Conservation (phyloP, 1,140 invertebrate species). For the Eubasilissa regina region DNA sequence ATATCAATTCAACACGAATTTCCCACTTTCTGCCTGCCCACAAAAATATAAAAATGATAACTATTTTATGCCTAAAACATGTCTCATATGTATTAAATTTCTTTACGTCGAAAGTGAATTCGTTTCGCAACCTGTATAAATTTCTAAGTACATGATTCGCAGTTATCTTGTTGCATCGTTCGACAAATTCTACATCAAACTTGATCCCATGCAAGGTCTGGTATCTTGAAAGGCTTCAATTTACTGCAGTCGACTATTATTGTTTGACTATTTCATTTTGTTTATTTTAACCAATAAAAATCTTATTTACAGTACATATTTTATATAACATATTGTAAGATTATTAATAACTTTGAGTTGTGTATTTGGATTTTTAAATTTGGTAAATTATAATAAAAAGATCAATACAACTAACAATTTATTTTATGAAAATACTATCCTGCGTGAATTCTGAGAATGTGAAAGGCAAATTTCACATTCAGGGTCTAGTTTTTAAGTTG, state of each 20-base stretch:
- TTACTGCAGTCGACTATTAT: background rate
- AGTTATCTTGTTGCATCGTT: too few relatives aligned
- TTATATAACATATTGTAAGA: slow-evolving; percentile 7
- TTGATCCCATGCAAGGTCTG: background rate
- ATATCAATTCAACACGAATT: background rate
- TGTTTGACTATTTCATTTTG: background rate
- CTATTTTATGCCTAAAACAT: too few relatives aligned
- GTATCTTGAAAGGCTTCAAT: background rate
- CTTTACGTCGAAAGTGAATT: too few relatives aligned
- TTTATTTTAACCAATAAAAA: slow-evolving; percentile 10
- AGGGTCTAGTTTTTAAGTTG: too few relatives aligned
- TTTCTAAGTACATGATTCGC: too few relatives aligned
- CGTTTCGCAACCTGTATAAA: too few relatives aligned
- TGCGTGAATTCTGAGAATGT: background rate
- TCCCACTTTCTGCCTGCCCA: slow-evolving; percentile 27
- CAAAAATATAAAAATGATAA: background rate
- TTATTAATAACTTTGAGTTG: background rate
- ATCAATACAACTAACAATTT: background rate
- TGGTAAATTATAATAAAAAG: slow-evolving; percentile 28
- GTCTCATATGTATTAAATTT: too few relatives aligned
- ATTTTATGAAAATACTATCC: background rate
- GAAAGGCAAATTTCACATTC: too few relatives aligned
- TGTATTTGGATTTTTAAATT: slow-evolving; percentile 13
- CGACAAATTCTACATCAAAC: too few relatives aligned
- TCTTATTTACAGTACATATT: slow-evolving; percentile 13